These are phyloP conservation scores for Chiloscyllium punctatum DNA, from an alignment of 2,797 vertebrate genomes.

Conservation along the genomic window DNA sequence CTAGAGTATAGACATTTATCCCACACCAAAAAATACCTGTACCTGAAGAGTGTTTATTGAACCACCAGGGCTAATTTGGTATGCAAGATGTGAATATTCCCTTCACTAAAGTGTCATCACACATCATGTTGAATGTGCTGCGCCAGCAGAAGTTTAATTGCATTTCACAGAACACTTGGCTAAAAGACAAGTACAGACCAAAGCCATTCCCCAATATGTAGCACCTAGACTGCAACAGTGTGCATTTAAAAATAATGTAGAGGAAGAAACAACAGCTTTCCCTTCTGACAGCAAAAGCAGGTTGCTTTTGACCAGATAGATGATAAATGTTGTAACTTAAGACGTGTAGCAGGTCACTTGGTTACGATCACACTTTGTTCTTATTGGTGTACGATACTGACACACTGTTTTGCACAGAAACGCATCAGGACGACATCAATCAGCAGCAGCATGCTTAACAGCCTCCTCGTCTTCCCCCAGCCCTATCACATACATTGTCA, in stretches of 20 bases:
- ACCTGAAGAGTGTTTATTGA: background rate
- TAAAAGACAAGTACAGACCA: slow-evolving; percentile 8
- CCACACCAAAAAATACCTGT: background rate
- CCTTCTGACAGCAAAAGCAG: background rate
- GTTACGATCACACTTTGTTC: background rate
- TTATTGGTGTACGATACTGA: slow-evolving; percentile 6
- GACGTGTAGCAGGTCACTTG: background rate
- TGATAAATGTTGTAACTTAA: slow-evolving; percentile 15
- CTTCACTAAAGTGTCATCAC: background rate
- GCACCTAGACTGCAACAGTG: slow-evolving; percentile 27
- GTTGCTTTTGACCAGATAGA: background rate
- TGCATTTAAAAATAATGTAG: slow-evolving; percentile 16
- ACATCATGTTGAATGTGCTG: background rate
- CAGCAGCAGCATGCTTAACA: slow-evolving; percentile 8
- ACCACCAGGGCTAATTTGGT: background rate
- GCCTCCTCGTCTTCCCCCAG: background rate
- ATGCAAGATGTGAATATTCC: background rate
- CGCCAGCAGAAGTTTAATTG: slow-evolving; percentile 12
- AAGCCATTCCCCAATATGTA: slow-evolving; percentile 34
- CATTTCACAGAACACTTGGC: slow-evolving; percentile 15
- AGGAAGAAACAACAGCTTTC: background rate
- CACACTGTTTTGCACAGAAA: slow-evolving; percentile 13
- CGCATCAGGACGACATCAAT: background rate
- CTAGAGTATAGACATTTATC: background rate
- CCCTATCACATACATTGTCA: slow-evolving; percentile 53